Evolutionary conservation across 2,113 vertebrate genomes (phyloP), one percentile per base, ranked within the genome.

Genomic region (Protomyctophum bolini): DNA sequence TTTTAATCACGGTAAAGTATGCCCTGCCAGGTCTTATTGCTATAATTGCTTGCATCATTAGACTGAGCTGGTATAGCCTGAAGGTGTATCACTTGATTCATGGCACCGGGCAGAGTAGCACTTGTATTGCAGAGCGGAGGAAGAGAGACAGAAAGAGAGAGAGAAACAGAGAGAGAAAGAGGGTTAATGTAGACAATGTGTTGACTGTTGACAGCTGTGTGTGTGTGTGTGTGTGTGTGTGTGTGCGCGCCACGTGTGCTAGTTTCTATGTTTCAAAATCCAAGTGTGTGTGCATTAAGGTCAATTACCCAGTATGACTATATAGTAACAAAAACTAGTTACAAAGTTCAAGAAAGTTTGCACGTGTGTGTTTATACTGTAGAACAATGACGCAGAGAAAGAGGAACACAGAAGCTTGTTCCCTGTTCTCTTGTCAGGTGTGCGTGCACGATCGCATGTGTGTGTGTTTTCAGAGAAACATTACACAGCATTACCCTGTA

Each of bases 381-480:
- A 61, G 62, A 86, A 80, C 81, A 84, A 57, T 73, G 51, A 58
- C 68, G 73, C 11, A 7, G 67, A 75, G 63, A 77, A 86, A 86
- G 80, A 80, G 80, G 87, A 89, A 86, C 63, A 1, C 48, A 52
- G 64, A 76, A 60, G 61, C 33, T 76, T 61, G 80, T 82, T 85
- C 82, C 76, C 55, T 79, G 70, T 88, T 84, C 77, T 82, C 28
- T 70, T 10, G 66, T 33, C 76, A 83, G 70, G 65, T 75, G 75
- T 71, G 8, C 14, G 8, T 58, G 56, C 9, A 9, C 8, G 1
- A n/a, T 6, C 29, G 7, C 10, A 0, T 29, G 15, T 33, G 51
- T 11, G 3, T 54, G 51, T 54, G 12, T n/a, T 0, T 54, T 54
- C 51, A 12, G 10, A 54, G 12, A 54, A 11, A 54, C 11, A 54